Conservation (phyloP, 2,888 invertebrate genomes). For the Agapostemon virescens region DNA sequence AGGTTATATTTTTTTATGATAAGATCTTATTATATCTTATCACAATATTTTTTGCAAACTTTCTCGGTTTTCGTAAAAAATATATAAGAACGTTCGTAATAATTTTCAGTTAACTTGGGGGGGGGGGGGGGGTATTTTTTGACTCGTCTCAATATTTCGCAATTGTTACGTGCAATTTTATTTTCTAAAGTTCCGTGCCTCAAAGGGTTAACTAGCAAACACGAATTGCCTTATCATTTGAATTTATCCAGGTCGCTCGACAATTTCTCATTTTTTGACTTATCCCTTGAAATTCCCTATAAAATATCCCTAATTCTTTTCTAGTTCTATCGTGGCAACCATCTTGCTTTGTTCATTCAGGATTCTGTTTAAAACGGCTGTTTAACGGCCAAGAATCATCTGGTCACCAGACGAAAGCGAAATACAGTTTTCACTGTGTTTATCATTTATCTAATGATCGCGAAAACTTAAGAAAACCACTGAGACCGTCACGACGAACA, state of each 20-base stretch:
- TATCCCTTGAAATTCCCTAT: too few relatives aligned
- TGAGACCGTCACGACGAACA: slow-evolving; percentile 14
- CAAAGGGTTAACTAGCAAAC: not conserved
- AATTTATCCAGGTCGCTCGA: not conserved
- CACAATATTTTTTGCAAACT: too few relatives aligned
- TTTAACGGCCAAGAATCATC: not conserved
- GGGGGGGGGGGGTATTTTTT: too few relatives aligned
- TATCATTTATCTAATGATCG: not conserved
- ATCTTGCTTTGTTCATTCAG: not conserved
- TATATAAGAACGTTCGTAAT: not conserved
- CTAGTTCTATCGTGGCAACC: not conserved
- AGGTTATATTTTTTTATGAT: too few relatives aligned
- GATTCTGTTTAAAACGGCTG: not conserved
- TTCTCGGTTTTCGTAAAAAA: too few relatives aligned
- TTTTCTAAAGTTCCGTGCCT: too few relatives aligned
- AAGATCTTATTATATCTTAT: too few relatives aligned
- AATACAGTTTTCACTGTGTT: not conserved
- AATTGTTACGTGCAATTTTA: too few relatives aligned
- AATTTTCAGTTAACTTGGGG: too few relatives aligned
- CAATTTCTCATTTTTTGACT: not conserved
- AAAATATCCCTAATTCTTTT: too few relatives aligned
- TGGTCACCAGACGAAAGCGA: not conserved
- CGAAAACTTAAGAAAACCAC: slow-evolving; percentile 4
- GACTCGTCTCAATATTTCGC: too few relatives aligned
- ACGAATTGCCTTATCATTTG: not conserved